phyloP scores from a whole-genome alignment of 2,113 vertebrate genomes.

The Anolis carolinensis region DNA sequence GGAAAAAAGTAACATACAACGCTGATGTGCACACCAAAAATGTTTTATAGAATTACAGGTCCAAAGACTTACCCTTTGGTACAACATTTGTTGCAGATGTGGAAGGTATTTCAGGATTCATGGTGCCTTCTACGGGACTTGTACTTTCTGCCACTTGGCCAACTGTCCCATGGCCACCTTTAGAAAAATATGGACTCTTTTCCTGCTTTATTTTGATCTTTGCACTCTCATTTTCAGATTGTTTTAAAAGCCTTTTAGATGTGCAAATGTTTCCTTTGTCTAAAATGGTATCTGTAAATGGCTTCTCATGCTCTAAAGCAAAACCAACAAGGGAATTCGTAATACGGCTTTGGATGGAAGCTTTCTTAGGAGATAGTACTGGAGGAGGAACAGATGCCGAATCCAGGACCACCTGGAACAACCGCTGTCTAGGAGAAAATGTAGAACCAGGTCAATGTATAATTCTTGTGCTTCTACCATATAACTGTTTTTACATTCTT shows the following conservation, averaged over 20 bases:
- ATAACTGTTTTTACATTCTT: not conserved
- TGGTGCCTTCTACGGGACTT: constrained; percentile 19
- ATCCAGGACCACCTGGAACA: constrained; percentile 78
- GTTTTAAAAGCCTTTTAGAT: not conserved
- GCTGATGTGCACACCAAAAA: not conserved
- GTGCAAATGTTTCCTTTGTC: constrained; percentile 43
- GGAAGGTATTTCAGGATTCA: constrained; percentile 71
- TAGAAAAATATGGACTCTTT: not conserved
- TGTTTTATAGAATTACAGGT: not conserved
- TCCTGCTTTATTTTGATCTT: constrained; percentile 25
- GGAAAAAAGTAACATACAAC: not conserved
- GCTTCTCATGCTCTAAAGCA: constrained; percentile 55
- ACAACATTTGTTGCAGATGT: constrained; percentile 75
- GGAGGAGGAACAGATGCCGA: constrained; percentile 76
- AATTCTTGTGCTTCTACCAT: not conserved
- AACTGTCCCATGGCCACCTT: not conserved
- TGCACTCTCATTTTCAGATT: constrained; percentile 18
- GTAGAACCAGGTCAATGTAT: not conserved
- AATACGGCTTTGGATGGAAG: constrained; percentile 61
- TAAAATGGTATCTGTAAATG: constrained; percentile 70
- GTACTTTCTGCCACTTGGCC: constrained; percentile 12
- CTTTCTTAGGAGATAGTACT: constrained; percentile 44
- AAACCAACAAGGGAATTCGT: constrained; percentile 37
- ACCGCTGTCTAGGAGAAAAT: constrained; percentile 77
- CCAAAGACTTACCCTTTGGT: constrained; percentile 81